Percentiles rank a stretch among this genome's conserved stretches.
Conservation (phyloP, 35 echinoderm and acorn worm species). For the Apostichopus parvimensis region DNA sequence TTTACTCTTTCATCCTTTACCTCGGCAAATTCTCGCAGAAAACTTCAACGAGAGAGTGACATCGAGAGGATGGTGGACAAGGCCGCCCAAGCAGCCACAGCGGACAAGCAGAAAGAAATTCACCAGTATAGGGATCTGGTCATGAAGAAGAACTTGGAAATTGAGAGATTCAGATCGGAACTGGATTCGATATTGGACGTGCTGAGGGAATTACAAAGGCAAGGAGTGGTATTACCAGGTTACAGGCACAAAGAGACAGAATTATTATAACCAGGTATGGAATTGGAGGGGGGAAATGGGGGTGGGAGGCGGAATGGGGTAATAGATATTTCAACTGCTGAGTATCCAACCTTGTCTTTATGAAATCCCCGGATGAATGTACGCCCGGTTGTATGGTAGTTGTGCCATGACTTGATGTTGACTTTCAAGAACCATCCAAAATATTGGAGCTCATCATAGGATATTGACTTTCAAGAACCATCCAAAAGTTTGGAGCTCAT, state of each 20-base stretch:
- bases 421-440: too few relatives aligned
- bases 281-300: not conserved
- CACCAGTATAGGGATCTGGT: slow-evolving; percentile 54
- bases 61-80: slow-evolving; percentile 68
- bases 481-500: too few relatives aligned
- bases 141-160: slow-evolving; percentile 80
- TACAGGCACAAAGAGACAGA: slow-evolving; percentile 39
- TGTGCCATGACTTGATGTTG: too few relatives aligned
- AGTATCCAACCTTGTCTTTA: too few relatives aligned
- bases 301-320: too few relatives aligned
- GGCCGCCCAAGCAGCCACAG: slow-evolving; percentile 64
- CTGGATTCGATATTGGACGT: slow-evolving; percentile 85
- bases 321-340: too few relatives aligned
- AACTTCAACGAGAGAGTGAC: slow-evolving; percentile 65
- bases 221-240: slow-evolving; percentile 84
- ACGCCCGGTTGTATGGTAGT: too few relatives aligned
- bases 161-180: slow-evolving; percentile 85
- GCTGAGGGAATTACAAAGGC: slow-evolving; percentile 79
- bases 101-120: slow-evolving; percentile 81
- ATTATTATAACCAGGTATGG: not conserved
- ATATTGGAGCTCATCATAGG: too few relatives aligned
- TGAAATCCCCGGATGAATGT: too few relatives aligned
- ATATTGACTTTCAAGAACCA: too few relatives aligned
- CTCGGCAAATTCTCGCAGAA: not conserved
- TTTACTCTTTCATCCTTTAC: too few relatives aligned